Evolutionary conservation across 2,888 invertebrate genomes (phyloP).

Genomic region (Dryobota labecula): DNA sequence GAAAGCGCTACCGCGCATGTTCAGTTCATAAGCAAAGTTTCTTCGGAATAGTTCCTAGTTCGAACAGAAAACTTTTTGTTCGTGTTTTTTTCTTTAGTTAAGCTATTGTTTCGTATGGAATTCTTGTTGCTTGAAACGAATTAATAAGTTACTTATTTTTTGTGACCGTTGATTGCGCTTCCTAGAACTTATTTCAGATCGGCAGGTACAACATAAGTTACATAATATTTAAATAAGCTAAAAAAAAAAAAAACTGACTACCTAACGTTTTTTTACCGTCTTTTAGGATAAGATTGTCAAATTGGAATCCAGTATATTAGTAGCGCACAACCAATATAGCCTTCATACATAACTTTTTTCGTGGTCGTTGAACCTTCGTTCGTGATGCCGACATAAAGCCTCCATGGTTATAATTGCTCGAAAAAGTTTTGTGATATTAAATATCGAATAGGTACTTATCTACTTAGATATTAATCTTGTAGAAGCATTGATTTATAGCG

Average conservation of each 20-base stretch:
- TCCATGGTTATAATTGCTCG: conserved; percentile 63
- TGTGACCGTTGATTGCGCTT: conserved; percentile 14
- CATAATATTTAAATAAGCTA: conserved; percentile 25
- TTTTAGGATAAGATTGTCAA: conserved; percentile 20
- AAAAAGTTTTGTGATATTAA: conserved; percentile 25
- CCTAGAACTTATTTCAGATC: conserved; percentile 38
- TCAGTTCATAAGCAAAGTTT: conserved; percentile 68
- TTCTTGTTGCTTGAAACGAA: conserved; percentile 23
- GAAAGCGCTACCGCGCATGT: conserved; percentile 84
- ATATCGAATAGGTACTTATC: conserved; percentile 1
- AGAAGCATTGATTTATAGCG: neutral
- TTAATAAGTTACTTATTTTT: conserved; percentile 20
- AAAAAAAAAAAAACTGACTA: too few species aligned
- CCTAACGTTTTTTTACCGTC: conserved; percentile 14
- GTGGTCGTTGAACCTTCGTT: conserved; percentile 78
- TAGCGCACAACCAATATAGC: conserved; percentile 25
- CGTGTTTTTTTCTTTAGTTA: conserved; percentile 35
- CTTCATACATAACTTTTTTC: conserved; percentile 53
- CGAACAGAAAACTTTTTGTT: conserved; percentile 54
- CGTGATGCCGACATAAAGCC: conserved; percentile 76
- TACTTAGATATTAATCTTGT: neutral
- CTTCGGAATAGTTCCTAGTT: conserved; percentile 41
- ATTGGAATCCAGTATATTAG: conserved; percentile 17
- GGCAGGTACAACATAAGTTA: conserved; percentile 7
- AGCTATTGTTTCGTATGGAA: conserved; percentile 42